These are phyloP conservation scores for Camponotus floridanus DNA, from an alignment of 1,140 invertebrate species.

Conservation along the genomic window DNA sequence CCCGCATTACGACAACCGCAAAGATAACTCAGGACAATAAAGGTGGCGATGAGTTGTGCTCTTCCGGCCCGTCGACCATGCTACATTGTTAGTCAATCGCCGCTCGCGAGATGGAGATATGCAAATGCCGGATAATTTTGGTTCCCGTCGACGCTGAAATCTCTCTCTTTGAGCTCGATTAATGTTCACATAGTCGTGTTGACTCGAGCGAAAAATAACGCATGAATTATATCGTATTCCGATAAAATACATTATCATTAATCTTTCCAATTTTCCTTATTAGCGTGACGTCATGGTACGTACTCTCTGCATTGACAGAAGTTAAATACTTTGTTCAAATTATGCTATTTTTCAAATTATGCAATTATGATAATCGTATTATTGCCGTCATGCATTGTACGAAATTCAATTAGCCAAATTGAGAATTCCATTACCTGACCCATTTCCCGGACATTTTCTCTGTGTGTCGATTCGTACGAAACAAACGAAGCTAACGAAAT, in stretches of 20 bases:
- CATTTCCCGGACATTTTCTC: constrained; percentile 46
- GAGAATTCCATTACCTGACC: constrained; percentile 41
- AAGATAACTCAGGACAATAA: constrained; percentile 10
- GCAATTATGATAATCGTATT: constrained; percentile 1
- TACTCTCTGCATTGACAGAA: not conserved
- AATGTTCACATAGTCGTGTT: not conserved
- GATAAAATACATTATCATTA: not conserved
- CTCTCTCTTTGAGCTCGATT: constrained; percentile 9
- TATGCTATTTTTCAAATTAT: no score
- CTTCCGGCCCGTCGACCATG: not conserved
- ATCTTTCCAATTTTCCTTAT: not conserved
- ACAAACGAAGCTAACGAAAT: constrained; percentile 58
- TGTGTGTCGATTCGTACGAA: constrained; percentile 7
- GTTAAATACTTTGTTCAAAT: not conserved
- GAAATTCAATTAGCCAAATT: constrained; percentile 9
- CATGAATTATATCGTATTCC: not conserved
- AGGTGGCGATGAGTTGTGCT: constrained; percentile 10
- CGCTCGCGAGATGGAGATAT: constrained; percentile 50
- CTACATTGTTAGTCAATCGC: constrained; percentile 46
- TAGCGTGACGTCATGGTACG: no score
- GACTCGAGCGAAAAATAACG: constrained; percentile 25
- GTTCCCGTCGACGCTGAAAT: not conserved
- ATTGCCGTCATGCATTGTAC: not conserved
- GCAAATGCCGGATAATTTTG: constrained; percentile 24
- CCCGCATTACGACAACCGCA: not conserved